Evolutionary conservation across 2,113 vertebrate species (phyloP).

Genomic region (Pterocles orientalis): DNA sequence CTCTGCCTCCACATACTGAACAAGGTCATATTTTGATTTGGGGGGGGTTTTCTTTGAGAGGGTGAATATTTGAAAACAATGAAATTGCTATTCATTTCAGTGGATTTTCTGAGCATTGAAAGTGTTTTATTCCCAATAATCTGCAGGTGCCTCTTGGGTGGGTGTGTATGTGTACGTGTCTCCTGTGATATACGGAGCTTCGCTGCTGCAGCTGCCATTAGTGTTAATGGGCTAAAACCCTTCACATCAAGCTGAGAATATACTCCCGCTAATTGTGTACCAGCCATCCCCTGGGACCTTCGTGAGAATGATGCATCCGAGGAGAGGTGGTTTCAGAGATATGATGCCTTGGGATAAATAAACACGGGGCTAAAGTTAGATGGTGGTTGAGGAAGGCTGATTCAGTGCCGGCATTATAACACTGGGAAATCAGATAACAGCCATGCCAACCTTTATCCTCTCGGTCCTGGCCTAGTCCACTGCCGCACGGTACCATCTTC

Average conservation of each 20-base stretch:
- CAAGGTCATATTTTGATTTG: neutral
- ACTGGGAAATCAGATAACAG: neutral
- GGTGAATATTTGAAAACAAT: neutral
- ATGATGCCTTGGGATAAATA: neutral
- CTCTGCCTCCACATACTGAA: neutral
- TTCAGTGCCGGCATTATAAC: neutral
- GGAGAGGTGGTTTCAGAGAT: neutral
- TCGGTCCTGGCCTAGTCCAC: conserved; percentile 40
- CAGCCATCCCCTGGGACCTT: neutral
- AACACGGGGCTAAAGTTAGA: conserved; percentile 17
- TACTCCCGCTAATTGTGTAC: conserved; percentile 5
- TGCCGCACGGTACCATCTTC: conserved; percentile 57
- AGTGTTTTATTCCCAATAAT: neutral
- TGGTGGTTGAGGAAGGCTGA: neutral
- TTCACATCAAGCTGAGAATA: neutral
- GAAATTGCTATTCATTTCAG: neutral
- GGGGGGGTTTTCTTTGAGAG: neutral
- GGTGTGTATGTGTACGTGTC: neutral
- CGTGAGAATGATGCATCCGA: neutral
- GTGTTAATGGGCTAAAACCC: neutral
- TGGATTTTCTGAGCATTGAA: neutral
- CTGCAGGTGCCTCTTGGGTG: neutral
- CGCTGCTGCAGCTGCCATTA: neutral
- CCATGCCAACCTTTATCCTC: conserved; percentile 30
- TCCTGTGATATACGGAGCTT: neutral